Percentiles rank a stretch among this genome's conserved stretches.
Conservation (phyloP, 2,888 invertebrate genomes). For the Heliconius sara region DNA sequence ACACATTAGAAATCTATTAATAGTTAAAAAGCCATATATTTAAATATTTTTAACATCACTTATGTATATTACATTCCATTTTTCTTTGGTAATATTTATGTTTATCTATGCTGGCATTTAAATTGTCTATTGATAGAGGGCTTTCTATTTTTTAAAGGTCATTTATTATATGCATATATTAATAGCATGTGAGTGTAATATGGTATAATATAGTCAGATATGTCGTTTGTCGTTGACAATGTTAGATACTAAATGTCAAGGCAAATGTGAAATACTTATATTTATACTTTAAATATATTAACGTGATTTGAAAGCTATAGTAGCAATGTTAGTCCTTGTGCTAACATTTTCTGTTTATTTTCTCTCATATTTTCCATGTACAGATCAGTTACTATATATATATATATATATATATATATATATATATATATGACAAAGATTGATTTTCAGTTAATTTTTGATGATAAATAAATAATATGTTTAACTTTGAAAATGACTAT, state of each 20-base stretch:
- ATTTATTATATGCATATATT: background rate
- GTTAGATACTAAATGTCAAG: constrained; percentile 10
- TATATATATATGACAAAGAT: too few species aligned
- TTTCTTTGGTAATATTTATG: background rate
- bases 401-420: too few species aligned
- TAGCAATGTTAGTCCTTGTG: background rate
- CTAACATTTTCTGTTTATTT: too few species aligned
- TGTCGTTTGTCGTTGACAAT: background rate
- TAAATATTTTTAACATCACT: too few species aligned
- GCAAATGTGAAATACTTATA: background rate
- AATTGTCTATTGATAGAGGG: constrained; percentile 1
- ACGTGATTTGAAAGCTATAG: background rate
- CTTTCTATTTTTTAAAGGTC: constrained; percentile 13
- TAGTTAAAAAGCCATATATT: too few species aligned
- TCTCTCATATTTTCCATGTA: too few species aligned
- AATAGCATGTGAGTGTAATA: background rate
- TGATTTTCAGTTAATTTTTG: too few species aligned
- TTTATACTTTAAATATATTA: background rate
- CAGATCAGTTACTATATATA: too few species aligned
- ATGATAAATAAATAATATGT: too few species aligned
- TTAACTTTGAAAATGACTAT: too few species aligned
- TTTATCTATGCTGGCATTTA: background rate
- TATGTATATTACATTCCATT: background rate
- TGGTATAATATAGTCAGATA: background rate
- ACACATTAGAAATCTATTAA: too few species aligned